Evolutionary conservation across 2,113 vertebrate species (phyloP), one percentile per base, ranked within the genome.

Genomic region (Dipodomys ordii): DNA sequence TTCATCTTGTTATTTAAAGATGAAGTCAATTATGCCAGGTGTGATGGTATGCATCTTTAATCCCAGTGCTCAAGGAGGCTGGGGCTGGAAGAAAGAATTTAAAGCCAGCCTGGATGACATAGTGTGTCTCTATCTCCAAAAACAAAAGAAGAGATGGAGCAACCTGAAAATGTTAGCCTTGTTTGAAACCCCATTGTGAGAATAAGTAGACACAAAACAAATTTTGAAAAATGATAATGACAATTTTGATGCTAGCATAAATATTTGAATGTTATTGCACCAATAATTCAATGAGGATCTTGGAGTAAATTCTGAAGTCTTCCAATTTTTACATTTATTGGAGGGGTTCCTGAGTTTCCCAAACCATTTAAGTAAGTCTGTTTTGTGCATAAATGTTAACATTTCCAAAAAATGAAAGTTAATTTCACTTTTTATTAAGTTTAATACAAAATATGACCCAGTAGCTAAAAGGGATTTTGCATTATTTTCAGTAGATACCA

Each of bases 241-340:
- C 60, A 91, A 53, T 92, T 91, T 87, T 83, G 53, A 92, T 97
- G 86, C 77, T 97, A 97, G 93, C 89, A 91, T 93, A 95, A 96
- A 97, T 95, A 94, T 96, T 98, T 96, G 94, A 94, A 92, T 95
- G 96, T 96, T 89, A 93, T 88, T 97, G 77, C 97, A 97, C 93
- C 92, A 90, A 30, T 95, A 94, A 87, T 97, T 96, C 92, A 96
- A 97, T 96, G 95, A 98, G 85, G 74, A 96, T 97, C 91, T 97
- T 81, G 19, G 95, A 98, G 96, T 96, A 94, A 92, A 98, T 98
- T 98, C 97, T 98, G 97, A 98, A 98, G 98, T 98, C 98, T 98
- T 98, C 98, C 98, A 97, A 97, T 97, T 98, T 98, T 97, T 96
- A 97, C 96, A 97, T 93, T 96, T 95, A 96, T 90, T 95, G 94